Evolutionary conservation across 92 coral and sea anemone genomes (phyloP).

Genomic region (Palythoa caribaeorum): DNA sequence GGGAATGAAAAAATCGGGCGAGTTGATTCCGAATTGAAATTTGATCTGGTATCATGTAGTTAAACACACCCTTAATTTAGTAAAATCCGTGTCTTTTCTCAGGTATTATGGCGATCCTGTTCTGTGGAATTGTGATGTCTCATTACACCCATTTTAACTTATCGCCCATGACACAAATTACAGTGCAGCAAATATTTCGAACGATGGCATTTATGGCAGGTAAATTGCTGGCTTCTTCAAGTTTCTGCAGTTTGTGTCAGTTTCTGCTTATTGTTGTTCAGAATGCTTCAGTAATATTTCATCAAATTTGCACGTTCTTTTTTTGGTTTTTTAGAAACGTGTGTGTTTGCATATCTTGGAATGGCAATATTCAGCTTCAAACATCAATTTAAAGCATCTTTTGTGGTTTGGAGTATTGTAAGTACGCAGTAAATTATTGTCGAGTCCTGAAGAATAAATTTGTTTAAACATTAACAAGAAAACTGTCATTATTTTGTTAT

Average conservation of each 20-base stretch:
- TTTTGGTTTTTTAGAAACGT: slow-evolving; percentile 80
- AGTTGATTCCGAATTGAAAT: too few relatives aligned
- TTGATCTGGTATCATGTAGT: too few relatives aligned
- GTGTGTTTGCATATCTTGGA: slow-evolving; percentile 98
- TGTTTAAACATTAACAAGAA: background rate
- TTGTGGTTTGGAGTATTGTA: slow-evolving; percentile 98
- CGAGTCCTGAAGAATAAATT: too few relatives aligned
- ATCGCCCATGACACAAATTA: slow-evolving; percentile 99
- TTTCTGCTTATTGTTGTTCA: background rate
- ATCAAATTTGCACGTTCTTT: background rate
- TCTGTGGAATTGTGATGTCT: slow-evolving; percentile 99
- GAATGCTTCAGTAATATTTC: background rate
- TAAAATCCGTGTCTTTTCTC: background rate
- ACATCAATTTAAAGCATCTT: slow-evolving; percentile 91
- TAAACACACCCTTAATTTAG: too few relatives aligned
- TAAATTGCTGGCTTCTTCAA: slow-evolving; percentile 26
- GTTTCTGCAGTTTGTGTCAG: background rate
- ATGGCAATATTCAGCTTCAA: slow-evolving; percentile 98
- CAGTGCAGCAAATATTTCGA: slow-evolving; percentile 98
- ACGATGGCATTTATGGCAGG: slow-evolving; percentile 99
- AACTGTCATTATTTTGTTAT: background rate
- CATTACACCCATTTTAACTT: slow-evolving; percentile 99
- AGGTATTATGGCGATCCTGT: slow-evolving; percentile 99
- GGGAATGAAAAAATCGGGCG: too few relatives aligned
- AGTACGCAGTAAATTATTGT: slow-evolving; percentile 34